phyloP scores from a whole-genome alignment of 1,140 invertebrate genomes.

The Dinoponera quadriceps region DNA sequence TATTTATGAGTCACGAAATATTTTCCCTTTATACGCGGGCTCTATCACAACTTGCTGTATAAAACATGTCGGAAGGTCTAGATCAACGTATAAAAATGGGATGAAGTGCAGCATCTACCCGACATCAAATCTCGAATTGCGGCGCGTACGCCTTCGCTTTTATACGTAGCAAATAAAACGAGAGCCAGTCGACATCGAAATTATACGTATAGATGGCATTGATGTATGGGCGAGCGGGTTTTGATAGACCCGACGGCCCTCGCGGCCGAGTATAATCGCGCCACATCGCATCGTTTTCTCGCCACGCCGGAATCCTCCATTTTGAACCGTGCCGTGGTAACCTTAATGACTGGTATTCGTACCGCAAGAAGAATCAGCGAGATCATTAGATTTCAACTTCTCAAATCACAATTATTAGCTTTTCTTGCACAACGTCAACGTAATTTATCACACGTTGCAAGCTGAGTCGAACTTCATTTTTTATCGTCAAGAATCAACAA shows the following conservation, averaged over 20 bases:
- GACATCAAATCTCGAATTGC: constrained; percentile 57
- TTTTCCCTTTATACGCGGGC: not conserved
- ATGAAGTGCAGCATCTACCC: constrained; percentile 11
- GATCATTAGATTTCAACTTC: constrained; percentile 47
- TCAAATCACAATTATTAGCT: constrained; percentile 34
- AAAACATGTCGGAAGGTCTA: not conserved
- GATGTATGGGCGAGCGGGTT: constrained; percentile 79
- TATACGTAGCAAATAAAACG: constrained; percentile 69
- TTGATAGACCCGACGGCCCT: constrained; percentile 77
- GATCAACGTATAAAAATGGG: constrained; percentile 30
- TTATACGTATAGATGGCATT: constrained; percentile 82
- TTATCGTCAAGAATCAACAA: too few species aligned
- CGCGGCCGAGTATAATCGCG: constrained; percentile 70
- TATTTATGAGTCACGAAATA: constrained; percentile 26
- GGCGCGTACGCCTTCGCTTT: constrained; percentile 69
- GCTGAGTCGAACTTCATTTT: too few species aligned
- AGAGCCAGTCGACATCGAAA: constrained; percentile 77
- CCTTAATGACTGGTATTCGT: constrained; percentile 55
- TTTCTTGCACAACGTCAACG: not conserved
- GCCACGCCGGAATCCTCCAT: constrained; percentile 67
- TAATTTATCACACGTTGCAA: too few species aligned
- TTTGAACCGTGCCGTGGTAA: constrained; percentile 67
- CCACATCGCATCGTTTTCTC: constrained; percentile 69
- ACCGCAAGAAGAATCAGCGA: constrained; percentile 3
- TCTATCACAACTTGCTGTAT: not conserved